Conservation (phyloP, 2,888 invertebrate genomes). For the Rhingia rostrata region DNA sequence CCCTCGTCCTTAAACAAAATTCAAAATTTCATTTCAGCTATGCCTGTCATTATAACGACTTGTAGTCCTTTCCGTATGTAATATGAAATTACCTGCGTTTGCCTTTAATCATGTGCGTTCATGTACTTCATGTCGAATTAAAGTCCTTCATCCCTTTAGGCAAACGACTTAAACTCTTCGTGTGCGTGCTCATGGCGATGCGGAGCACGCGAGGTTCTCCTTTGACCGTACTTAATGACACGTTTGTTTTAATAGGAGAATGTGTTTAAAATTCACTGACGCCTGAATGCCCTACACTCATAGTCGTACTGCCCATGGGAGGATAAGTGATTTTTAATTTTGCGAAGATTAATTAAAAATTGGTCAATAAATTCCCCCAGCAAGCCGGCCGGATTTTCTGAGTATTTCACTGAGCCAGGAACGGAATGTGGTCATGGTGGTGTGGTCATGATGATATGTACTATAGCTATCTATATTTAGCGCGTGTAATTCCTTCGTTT, state of each 20-base stretch:
- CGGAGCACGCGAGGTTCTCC: not conserved
- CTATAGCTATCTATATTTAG: not conserved
- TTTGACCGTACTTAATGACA: conserved; percentile 51
- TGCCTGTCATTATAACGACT: not conserved
- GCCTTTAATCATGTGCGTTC: not conserved
- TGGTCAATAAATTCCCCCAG: conserved; percentile 56
- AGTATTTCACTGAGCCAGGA: conserved; percentile 3
- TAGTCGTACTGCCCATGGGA: conserved; percentile 4
- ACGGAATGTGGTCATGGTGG: conserved; percentile 6
- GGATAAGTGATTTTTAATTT: conserved; percentile 72
- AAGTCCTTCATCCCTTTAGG: not conserved
- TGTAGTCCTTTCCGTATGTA: conserved; percentile 14
- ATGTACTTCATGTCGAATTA: not conserved
- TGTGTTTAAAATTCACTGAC: conserved; percentile 60
- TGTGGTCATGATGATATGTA: conserved; percentile 28
- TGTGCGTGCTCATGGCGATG: not conserved
- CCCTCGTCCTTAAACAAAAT: conserved; percentile 5
- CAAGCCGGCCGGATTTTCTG: not conserved
- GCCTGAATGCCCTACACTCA: conserved; percentile 29
- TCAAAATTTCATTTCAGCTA: conserved; percentile 21
- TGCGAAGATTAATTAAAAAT: conserved; percentile 70
- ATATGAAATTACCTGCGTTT: conserved; percentile 16
- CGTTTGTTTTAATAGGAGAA: conserved; percentile 60
- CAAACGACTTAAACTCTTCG: conserved; percentile 10
- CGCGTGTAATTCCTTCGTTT: not conserved